Conservation (phyloP, 1,140 invertebrate genomes). For the Leptinotarsa lineolata region DNA sequence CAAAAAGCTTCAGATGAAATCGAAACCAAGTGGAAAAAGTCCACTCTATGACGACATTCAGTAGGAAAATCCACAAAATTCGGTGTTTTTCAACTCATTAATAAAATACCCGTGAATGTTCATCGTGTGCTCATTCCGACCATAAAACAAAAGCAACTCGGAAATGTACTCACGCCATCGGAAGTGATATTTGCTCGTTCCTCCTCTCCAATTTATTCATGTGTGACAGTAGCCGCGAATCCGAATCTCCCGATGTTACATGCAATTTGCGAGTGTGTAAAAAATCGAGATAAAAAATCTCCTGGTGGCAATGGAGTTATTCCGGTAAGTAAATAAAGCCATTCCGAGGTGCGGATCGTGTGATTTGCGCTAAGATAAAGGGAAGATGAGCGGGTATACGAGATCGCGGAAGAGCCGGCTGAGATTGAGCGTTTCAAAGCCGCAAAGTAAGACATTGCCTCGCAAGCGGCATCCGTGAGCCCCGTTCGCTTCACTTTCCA, state of each 20-base stretch:
- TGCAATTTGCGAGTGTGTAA: conserved; percentile 20
- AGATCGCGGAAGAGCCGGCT: conserved; percentile 26
- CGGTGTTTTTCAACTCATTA: too few species aligned
- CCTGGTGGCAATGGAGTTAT: conserved; percentile 39
- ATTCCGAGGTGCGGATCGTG: conserved; percentile 41
- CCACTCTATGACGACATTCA: too few species aligned
- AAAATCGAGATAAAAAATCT: conserved; percentile 31
- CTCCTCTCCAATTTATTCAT: background rate
- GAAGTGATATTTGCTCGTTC: conserved; percentile 5
- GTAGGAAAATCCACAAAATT: too few species aligned
- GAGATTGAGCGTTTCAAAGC: conserved; percentile 33
- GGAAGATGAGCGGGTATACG: conserved; percentile 32
- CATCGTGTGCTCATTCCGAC: background rate
- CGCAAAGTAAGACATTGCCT: conserved; percentile 34
- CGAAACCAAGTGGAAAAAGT: too few species aligned
- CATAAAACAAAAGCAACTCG: background rate
- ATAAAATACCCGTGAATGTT: background rate
- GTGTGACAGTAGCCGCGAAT: background rate
- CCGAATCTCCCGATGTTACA: conserved; percentile 9
- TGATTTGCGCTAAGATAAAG: conserved; percentile 42
- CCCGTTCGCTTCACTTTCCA: conserved; percentile 25
- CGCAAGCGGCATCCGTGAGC: conserved; percentile 23
- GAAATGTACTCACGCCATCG: background rate
- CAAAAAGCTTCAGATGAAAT: too few species aligned
- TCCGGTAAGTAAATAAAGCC: conserved; percentile 46